Conservation (phyloP, 2,888 invertebrate species). For the Xestia c-nigrum region DNA sequence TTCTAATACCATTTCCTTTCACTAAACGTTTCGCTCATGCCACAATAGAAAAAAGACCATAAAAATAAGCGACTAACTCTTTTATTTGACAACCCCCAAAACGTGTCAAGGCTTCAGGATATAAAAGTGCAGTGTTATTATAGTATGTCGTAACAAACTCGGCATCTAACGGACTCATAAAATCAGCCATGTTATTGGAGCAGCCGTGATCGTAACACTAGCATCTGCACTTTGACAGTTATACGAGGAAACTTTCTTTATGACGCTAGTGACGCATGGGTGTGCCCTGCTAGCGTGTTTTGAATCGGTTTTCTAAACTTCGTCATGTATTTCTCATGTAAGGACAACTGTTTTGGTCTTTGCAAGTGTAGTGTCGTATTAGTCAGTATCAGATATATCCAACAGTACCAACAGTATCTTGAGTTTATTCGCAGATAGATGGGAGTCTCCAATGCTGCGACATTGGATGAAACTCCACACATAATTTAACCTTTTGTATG, state of each 20-base stretch:
- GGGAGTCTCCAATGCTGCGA: no score
- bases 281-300: constrained; percentile 9
- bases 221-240: constrained; percentile 61
- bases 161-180: constrained; percentile 47
- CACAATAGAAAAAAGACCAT: constrained; percentile 26
- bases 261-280: constrained; percentile 25
- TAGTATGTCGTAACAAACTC: constrained; percentile 48
- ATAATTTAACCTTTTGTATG: no score
- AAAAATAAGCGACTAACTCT: constrained; percentile 31
- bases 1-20: constrained; percentile 14
- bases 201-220: constrained; percentile 34
- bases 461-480: no score
- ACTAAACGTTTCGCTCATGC: constrained; percentile 14
- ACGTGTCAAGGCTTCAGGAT: constrained; percentile 40
- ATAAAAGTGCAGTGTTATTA: constrained; percentile 60
- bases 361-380: neutral
- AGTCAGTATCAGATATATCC: neutral
- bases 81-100: constrained; percentile 37
- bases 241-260: constrained; percentile 59
- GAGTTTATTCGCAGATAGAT: no score
- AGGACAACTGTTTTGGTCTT: neutral
- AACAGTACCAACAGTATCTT: no score
- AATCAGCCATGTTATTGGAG: constrained; percentile 51
- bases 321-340: neutral
- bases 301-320: constrained; percentile 2